These are phyloP conservation scores for Willisornis vidua DNA, from an alignment of 2,113 vertebrate species.

Conservation along the genomic window DNA sequence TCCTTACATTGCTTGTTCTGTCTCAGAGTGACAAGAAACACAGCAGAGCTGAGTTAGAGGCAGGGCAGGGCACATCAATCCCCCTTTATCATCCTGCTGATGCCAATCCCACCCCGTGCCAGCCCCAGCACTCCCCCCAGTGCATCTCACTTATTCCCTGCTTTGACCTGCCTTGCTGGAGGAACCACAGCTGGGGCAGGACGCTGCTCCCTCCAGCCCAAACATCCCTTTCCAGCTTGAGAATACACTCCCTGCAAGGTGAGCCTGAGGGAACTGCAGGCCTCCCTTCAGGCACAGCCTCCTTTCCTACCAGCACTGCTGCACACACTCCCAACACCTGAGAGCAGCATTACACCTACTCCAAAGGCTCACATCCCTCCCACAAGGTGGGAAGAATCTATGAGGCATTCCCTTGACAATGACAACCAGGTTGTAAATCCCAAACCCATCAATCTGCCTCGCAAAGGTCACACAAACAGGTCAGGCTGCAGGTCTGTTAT, in stretches of 20 bases:
- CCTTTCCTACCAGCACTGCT: not conserved
- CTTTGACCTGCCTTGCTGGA: not conserved
- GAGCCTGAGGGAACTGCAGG: not conserved
- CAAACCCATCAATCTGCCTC: not conserved
- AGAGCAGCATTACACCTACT: not conserved
- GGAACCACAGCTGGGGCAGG: not conserved
- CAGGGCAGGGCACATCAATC: not conserved
- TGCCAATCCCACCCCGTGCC: not conserved
- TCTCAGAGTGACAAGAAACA: not conserved
- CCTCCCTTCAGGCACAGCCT: not conserved
- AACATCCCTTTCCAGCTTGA: not conserved
- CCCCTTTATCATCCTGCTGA: too few species aligned
- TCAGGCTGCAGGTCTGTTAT: not conserved
- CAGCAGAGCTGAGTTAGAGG: not conserved
- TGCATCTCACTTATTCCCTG: not conserved
- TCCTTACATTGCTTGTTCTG: not conserved
- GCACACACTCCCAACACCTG: fast-evolving
- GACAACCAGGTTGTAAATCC: not conserved
- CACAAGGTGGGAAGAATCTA: not conserved
- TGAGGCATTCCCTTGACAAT: not conserved
- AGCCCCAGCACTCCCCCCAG: not conserved
- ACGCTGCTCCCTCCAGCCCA: not conserved
- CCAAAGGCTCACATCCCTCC: not conserved
- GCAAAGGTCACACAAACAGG: not conserved
- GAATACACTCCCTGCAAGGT: not conserved